Base-by-base conservation (phyloP, 2,113 vertebrate genomes). In the Azemiops feae region DNA sequence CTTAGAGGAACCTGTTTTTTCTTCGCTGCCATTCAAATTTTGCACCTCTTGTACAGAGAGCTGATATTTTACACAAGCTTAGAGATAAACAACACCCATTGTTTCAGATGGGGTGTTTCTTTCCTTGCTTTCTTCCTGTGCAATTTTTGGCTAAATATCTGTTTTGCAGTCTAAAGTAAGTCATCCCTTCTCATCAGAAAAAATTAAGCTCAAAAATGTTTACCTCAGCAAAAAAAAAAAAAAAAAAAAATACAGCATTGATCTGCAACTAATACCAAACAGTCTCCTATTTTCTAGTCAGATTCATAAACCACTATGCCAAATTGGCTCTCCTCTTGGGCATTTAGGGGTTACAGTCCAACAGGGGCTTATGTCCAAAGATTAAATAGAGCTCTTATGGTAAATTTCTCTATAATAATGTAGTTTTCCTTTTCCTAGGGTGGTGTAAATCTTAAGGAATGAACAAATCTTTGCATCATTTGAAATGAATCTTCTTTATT, bases 361-460 rank as follows among this genome's bases (percentile, higher is more conserved):
- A 96, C 94, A 96, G 94, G 93, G 95, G 93, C 96, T 97, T 97
- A 97, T 90, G 93, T 95, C 94, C 95, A 96, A 95, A 96, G 96
- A 96, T 96, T 96, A 97, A 96, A 96, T 96, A 95, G 96, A 96
- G 96, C 96, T 93, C 91, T 96, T 90, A 91, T 95, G 95, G 89
- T 94, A 95, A 96, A 94, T 92, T 93, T 96, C 90, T 95, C 94
- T 93, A 94, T 89, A 95, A 91, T 88, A 93, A 55, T 39, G 81
- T 74, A 95, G 88, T 96, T 97, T 96, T 95, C 94, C 58, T 95
- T 90, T 92, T 92, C 16, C 94, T n/a, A 91, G 90, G 96, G 93
- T 74, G 89, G 69, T 95, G 58, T 95, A 30, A 93, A 94, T 94
- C 94, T 96, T 95, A 96, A 96, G 95, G 95, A 96, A 96, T 91